Evolutionary conservation across 2,888 invertebrate species (phyloP), one percentile per base, ranked within the genome.

Genomic region (Petrophora chlorosata): DNA sequence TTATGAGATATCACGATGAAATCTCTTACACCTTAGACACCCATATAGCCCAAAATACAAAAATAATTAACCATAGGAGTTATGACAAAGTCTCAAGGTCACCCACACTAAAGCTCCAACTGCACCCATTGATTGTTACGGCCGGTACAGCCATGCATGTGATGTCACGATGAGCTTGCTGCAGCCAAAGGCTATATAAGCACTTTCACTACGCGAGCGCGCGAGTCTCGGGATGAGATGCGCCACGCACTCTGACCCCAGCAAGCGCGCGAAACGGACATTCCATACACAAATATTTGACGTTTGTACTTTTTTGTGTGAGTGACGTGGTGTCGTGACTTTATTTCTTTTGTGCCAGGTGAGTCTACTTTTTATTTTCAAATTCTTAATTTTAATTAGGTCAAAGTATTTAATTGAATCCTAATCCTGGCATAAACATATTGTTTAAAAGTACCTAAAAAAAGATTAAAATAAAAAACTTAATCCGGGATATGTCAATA

Each of bases 111-210:
- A 41, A 53, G 44, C 49, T 56, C 50, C 42, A 53, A 45, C 49
- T 59, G 51, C 48, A 49, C 56, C 48, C 59, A 59, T 56, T 62
- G 56, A 68, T 70, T 69, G 67, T 63, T 63, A 66, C 63, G 68
- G 68, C 73, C 67, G 53, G 44, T 22, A 23, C 0, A 35, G 35
- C 43, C 52, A 22, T 26, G 55, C 48, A 51, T 60, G 61, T 81
- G 82, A 82, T 70, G 77, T 79, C 82, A 79, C 53, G 26, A 46
- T 53, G 67, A 73, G 70, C 70, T 63, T 60, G 65, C 68, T 77
- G 79, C 82, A 80, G 65, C 73, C 70, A 71, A 61, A 85, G 79
- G 86, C 86, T 89, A 89, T 89, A 89, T 86, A 89, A 86, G 67
- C 78, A 85, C 89, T 88, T 87, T 89, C 89, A 82, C 89, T 78